Evolutionary conservation across 2,797 vertebrate genomes (phyloP), one percentile per base, ranked within the genome.

Genomic region (Peromyscus eremicus): DNA sequence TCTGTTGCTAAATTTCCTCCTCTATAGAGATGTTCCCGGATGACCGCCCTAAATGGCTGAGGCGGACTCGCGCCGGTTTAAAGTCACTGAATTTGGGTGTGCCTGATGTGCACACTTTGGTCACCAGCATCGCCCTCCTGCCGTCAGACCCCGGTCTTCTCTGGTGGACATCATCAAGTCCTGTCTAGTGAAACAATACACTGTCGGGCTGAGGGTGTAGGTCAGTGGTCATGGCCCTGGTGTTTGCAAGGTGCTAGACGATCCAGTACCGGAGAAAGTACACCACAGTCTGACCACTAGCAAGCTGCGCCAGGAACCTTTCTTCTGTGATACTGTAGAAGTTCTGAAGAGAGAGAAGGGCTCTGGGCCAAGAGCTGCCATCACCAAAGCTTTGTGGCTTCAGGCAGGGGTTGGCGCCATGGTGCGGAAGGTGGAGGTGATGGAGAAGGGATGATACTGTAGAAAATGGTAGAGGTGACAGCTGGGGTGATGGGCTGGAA

Each of bases 21-120:
- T 73, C 62, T 19, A 9, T 3, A 19, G 19, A 62, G 2, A 17
- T 2, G 12, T 8, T 66, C 34, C 52, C 1, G 0, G 73, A 9
- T 0, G 27, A 8, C 9, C 1, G 9, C 17, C 43, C 76, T n/a
- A 16, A n/a, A 8, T 37, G 55, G 12, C 55, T 43, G 64, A 2
- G 52, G 29, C 0, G 2, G 23, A 13, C 4, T 25, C 4, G 34
- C n/a, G 16, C 19, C 6, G n/a, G 14, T 43, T 11, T 25, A 37
- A 71, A 29, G 37, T 8, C 73, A 52, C 25, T 16, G 29, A 43
- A 10, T 2, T 19, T 49, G 43, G 43, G 17, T 52, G 43, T 83
- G 52, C 49, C 71, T 13, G 17, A 34, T 6, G 17, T 40, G 27
- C 49, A 52, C 77, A n/a, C 43, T 19, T 6, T n/a, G 12, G 34